phyloP scores from a whole-genome alignment of 2,113 vertebrate genomes.

The Corythoichthys intestinalis region DNA sequence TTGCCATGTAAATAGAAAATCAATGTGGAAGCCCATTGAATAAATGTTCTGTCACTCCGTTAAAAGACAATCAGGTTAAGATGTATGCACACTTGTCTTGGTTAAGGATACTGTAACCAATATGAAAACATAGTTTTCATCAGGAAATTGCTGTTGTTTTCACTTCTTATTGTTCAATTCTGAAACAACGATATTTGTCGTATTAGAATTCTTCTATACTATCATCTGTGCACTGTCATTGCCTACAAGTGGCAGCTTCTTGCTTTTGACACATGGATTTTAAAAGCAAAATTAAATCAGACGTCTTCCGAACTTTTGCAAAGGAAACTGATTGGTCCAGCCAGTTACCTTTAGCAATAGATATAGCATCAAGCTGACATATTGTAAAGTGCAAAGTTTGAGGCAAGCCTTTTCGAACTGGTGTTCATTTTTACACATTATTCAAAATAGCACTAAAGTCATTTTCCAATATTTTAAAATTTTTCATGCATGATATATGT shows the following conservation, averaged over 20 bases:
- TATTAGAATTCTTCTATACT: not conserved
- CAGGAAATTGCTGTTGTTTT: not conserved
- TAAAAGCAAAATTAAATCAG: not conserved
- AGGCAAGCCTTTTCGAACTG: no score
- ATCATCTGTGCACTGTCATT: not conserved
- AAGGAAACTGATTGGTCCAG: not conserved
- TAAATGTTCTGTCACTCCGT: not conserved
- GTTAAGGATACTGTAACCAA: not conserved
- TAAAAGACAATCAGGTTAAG: slow-evolving; percentile 1
- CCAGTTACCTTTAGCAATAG: not conserved
- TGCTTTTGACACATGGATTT: not conserved
- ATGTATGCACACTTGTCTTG: not conserved
- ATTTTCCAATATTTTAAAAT: no score
- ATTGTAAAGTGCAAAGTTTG: no score
- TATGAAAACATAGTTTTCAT: not conserved
- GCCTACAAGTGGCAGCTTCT: not conserved
- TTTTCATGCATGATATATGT: no score
- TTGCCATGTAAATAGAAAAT: no score
- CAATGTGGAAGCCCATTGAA: not conserved
- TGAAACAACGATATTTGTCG: not conserved
- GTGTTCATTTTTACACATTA: no score
- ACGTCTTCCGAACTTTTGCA: not conserved
- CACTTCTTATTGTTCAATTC: not conserved
- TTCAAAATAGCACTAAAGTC: no score
- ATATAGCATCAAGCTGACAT: no score